phyloP scores from a whole-genome alignment of 2,113 vertebrate genomes.

The Monopterus albus region DNA sequence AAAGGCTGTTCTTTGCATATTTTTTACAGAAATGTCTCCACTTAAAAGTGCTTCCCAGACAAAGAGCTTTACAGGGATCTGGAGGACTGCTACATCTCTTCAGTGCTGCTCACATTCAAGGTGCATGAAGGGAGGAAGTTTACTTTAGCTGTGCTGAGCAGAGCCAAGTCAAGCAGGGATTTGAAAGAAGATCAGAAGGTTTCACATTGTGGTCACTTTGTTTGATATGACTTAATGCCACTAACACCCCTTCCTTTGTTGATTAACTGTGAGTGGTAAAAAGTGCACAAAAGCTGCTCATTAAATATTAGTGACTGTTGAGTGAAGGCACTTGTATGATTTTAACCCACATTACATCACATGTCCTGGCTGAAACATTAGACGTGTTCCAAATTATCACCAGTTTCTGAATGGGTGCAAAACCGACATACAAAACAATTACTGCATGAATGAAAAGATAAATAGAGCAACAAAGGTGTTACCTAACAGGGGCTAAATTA shows the following conservation, averaged over 20 bases:
- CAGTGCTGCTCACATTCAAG: conserved; percentile 24
- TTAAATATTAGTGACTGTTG: conserved; percentile 55
- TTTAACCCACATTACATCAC: conserved; percentile 28
- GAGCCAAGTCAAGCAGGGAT: conserved; percentile 51
- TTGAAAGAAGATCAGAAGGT: conserved; percentile 65
- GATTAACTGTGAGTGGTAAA: conserved; percentile 53
- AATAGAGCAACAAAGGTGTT: conserved; percentile 68
- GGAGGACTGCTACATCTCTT: conserved; percentile 6
- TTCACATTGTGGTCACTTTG: conserved; percentile 66
- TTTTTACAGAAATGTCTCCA: conserved; percentile 43
- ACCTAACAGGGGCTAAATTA: conserved; percentile 56
- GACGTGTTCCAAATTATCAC: conserved; percentile 28
- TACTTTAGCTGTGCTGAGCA: conserved; percentile 54
- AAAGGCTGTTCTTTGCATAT: conserved; percentile 27
- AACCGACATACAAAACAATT: conserved; percentile 38
- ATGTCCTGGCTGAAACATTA: conserved; percentile 1
- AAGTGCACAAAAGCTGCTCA: conserved; percentile 43
- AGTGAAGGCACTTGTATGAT: conserved; percentile 53
- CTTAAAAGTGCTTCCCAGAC: conserved; percentile 53
- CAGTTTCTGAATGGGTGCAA: conserved; percentile 27
- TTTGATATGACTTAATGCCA: conserved; percentile 72
- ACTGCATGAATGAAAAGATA: conserved; percentile 56
- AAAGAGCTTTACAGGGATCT: conserved; percentile 51
- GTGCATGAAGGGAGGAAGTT: conserved; percentile 41
- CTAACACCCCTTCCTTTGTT: conserved; percentile 55